Conservation (phyloP, 2,797 vertebrate species). For the Lerista edwardsae region DNA sequence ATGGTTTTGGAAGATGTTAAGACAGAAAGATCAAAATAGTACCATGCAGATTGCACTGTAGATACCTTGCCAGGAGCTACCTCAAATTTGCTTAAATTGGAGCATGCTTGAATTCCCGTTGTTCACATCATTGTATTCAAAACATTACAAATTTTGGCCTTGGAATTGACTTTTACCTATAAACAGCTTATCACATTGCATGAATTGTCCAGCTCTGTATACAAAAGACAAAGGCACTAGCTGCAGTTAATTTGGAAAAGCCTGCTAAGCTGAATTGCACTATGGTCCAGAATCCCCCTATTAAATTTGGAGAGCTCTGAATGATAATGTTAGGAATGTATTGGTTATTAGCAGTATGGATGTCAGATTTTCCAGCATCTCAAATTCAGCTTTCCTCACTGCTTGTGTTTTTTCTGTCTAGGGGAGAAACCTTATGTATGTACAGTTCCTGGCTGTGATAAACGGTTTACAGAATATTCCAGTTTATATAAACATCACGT, state of each 20-base stretch:
- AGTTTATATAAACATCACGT: slow-evolving; percentile 99
- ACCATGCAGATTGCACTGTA: not conserved
- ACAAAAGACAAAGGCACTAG: not conserved
- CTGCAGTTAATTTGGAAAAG: not conserved
- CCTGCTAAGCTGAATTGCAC: not conserved
- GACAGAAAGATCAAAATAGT: not conserved
- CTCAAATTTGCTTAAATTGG: not conserved
- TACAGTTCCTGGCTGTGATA: slow-evolving; percentile 97
- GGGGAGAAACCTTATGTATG: slow-evolving; percentile 99
- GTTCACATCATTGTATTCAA: too few species aligned
- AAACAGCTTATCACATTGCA: not conserved
- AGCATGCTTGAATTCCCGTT: not conserved
- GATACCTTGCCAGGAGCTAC: not conserved
- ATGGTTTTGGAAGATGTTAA: slow-evolving; percentile 11
- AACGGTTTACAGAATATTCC: slow-evolving; percentile 99
- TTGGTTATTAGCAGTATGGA: not conserved
- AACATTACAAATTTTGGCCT: not conserved
- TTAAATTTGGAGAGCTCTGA: not conserved
- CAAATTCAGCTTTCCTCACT: slow-evolving; percentile 20
- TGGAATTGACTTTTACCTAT: slow-evolving; percentile 9
- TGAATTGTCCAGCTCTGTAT: not conserved
- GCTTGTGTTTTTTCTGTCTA: slow-evolving; percentile 61
- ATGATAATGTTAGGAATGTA: not conserved
- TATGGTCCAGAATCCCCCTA: not conserved
- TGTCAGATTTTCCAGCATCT: not conserved